Evolutionary conservation across 2,888 invertebrate genomes (phyloP), one percentile per base, ranked within the genome.

Genomic region (Lypha dubia): DNA sequence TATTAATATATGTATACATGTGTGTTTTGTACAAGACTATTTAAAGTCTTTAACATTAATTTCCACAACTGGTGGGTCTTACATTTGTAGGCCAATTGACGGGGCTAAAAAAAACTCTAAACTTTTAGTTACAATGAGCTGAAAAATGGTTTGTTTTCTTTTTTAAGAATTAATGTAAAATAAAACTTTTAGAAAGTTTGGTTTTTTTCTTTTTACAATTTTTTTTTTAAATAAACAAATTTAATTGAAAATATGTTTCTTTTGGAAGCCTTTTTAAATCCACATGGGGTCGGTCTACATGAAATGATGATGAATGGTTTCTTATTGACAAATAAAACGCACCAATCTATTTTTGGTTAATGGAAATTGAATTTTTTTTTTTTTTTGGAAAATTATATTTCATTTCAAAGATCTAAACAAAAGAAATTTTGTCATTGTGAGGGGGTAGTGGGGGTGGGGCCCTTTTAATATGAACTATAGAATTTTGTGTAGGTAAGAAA

Each of bases 191-290:
- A 32, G 8, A 17, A 58, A 58, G 32, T 24, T 24, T n/a, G n/a
- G n/a, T n/a, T 3, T 35, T 13, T 35, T 32, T 35, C 9, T 35
- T 32, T 20, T 11, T 4, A 32, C n/a, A 32, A n/a, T n/a, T n/a
- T n/a, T n/a, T n/a, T n/a, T 58, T 11, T 58, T 58, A 20, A 17
- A 58, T 58, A 58, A 58, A 58, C 58, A 58, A 11, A 35, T 35
- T 20, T 58, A 58, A 58, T 35, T 58, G 58, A 58, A 58, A 28
- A 56, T 56, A 32, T 56, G 15, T 56, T 56, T n/a, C 2, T 8
- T 8, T 32, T n/a, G 9, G n/a, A 56, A 28, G 15, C n/a, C 32
- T 8, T n/a, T n/a, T n/a, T n/a, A 7, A 56, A 28, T 56, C 56
- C 28, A n/a, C 1, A 32, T 15, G 24, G 56, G 56, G 28, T n/a